phyloP scores from a whole-genome alignment of 2,888 invertebrate genomes.

The Torymus aiolomorphi region DNA sequence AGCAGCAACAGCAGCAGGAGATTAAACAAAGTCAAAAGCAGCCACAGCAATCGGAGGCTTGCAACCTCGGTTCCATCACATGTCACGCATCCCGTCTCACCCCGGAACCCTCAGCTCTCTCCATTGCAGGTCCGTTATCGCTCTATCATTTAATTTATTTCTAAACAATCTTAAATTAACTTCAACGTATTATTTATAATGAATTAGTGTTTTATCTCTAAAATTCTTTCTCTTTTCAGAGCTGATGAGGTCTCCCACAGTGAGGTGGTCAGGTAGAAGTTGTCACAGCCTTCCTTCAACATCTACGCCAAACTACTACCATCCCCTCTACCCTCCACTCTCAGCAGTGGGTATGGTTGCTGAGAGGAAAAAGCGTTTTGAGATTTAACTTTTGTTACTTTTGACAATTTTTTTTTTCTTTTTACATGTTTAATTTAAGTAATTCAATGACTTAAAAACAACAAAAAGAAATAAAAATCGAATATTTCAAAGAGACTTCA shows the following conservation, averaged over 20 bases:
- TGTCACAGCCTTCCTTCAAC: constrained; percentile 62
- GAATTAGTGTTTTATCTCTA: too few species aligned
- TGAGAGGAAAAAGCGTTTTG: constrained; percentile 84
- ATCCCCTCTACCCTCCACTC: constrained; percentile 71
- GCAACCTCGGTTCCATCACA: constrained; percentile 68
- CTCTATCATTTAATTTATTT: constrained; percentile 25
- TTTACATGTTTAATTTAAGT: background rate
- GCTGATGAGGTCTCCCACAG: constrained; percentile 78
- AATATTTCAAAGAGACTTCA: too few species aligned
- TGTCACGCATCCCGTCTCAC: constrained; percentile 72
- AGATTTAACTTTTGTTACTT: constrained; percentile 72
- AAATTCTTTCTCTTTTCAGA: constrained; percentile 72
- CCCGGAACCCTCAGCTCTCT: constrained; percentile 83
- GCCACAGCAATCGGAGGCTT: constrained; percentile 72
- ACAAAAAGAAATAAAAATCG: too few species aligned
- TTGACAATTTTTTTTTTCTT: background rate
- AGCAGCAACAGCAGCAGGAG: constrained; percentile 70
- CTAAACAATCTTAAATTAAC: too few species aligned
- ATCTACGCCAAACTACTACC: constrained; percentile 69
- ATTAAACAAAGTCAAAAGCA: constrained; percentile 79
- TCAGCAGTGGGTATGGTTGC: constrained; percentile 85
- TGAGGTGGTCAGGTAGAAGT: constrained; percentile 68
- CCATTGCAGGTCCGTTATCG: constrained; percentile 80
- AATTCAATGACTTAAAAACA: too few species aligned
- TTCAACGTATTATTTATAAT: too few species aligned